These are phyloP conservation scores for Protonemura montana DNA, from an alignment of 2,888 invertebrate species.

Conservation along the genomic window DNA sequence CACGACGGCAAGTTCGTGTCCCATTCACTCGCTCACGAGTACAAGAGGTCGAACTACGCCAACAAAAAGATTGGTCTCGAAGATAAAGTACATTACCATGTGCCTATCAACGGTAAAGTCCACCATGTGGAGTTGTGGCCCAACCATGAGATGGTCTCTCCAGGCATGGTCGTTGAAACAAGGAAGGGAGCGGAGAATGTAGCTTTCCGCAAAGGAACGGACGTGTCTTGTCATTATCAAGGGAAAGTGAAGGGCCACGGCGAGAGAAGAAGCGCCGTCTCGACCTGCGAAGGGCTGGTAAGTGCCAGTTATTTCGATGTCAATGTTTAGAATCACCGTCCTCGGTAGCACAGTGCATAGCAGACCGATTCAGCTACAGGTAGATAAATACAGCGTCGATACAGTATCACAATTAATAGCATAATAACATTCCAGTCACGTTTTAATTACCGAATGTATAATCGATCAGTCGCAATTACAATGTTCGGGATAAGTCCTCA, in stretches of 20 bases:
- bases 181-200: conserved; percentile 52
- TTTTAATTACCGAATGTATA: no score
- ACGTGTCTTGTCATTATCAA: conserved; percentile 59
- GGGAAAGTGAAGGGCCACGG: conserved; percentile 57
- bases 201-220: conserved; percentile 53
- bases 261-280: conserved; percentile 57
- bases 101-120: conserved; percentile 56
- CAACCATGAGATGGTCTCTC: conserved; percentile 57
- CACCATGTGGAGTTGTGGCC: conserved; percentile 58
- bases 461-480: no score
- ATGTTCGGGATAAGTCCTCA: no score
- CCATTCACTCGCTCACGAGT: conserved; percentile 52
- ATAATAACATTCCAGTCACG: no score
- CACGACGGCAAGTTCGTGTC: conserved; percentile 66
- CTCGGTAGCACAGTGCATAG: no score
- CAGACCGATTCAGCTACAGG: no score
- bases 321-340: no score
- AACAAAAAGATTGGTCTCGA: conserved; percentile 41
- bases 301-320: conserved; percentile 38
- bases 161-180: conserved; percentile 56
- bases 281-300: conserved; percentile 60
- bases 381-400: no score
- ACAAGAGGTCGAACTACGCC: conserved; percentile 28
- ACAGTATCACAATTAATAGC: no score
- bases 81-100: conserved; percentile 56